Conservation (phyloP, 2,797 vertebrate genomes). For the Myoxocephalus aenaeus region DNA sequence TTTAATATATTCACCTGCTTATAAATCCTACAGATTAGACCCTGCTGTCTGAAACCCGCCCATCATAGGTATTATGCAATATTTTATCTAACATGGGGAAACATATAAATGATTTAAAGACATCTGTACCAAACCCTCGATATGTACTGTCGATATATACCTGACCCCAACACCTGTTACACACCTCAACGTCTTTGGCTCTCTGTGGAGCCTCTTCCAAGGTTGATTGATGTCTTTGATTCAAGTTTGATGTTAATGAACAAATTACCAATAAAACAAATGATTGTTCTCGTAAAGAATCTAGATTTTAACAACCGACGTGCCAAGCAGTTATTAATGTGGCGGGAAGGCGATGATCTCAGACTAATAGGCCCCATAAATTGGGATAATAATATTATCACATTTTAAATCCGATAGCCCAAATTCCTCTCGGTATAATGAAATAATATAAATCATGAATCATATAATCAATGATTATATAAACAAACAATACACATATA, state of each 20-base stretch:
- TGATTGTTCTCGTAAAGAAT: neutral
- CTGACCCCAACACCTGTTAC: neutral
- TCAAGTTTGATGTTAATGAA: neutral
- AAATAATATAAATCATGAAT: neutral
- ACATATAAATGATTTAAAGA: conserved; percentile 3
- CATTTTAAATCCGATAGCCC: neutral
- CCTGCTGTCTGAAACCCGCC: conserved; percentile 38
- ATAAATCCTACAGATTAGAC: conserved; percentile 67
- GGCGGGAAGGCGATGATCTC: neutral
- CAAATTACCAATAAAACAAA: neutral
- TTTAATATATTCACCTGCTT: conserved; percentile 80
- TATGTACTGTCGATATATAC: neutral
- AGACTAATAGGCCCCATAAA: neutral
- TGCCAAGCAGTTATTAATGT: neutral
- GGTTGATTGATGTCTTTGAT: conserved; percentile 9
- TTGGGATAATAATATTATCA: neutral
- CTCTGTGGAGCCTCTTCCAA: neutral
- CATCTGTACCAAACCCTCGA: neutral
- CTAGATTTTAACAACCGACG: neutral
- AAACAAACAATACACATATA: neutral
- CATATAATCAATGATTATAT: neutral
- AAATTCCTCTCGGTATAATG: neutral
- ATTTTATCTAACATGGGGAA: conserved; percentile 10
- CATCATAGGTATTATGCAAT: conserved; percentile 39
- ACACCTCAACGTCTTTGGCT: neutral